Evolutionary conservation across 2,797 vertebrate species (phyloP).

Genomic region (Diplodus sargus): DNA sequence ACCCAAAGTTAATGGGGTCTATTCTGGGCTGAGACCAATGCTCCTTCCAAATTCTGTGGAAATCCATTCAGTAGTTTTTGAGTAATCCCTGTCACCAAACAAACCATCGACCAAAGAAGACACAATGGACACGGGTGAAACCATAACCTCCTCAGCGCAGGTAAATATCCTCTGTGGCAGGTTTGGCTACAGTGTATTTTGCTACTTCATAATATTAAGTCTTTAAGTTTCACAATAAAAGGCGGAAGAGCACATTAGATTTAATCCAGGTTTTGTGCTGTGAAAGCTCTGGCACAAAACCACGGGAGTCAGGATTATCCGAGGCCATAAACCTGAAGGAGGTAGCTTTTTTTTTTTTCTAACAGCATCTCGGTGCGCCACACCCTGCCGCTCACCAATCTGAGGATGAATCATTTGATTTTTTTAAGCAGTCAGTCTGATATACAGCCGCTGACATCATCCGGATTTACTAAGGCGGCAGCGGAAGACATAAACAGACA

Average conservation of each 20-base stretch:
- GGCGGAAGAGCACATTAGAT: slow-evolving; percentile 54
- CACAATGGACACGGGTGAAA: no score
- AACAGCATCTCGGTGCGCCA: slow-evolving; percentile 44
- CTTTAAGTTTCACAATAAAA: slow-evolving; percentile 43
- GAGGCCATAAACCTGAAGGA: slow-evolving; percentile 43
- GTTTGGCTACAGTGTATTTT: slow-evolving; percentile 20
- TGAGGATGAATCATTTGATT: slow-evolving; percentile 59
- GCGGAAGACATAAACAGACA: slow-evolving; percentile 31
- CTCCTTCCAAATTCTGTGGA: no score
- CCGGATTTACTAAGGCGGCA: slow-evolving; percentile 25
- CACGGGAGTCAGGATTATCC: slow-evolving; percentile 57
- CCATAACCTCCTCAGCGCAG: no score
- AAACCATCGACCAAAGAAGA: no score
- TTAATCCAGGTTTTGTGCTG: slow-evolving; percentile 49
- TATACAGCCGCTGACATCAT: slow-evolving; percentile 34
- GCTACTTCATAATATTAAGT: slow-evolving; percentile 29
- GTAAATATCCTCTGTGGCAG: slow-evolving; percentile 24
- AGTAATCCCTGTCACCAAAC: no score
- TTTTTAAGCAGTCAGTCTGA: slow-evolving; percentile 40
- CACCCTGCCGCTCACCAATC: slow-evolving; percentile 51
- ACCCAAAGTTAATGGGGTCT: no score
- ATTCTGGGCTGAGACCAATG: no score
- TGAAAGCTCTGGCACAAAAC: slow-evolving; percentile 45
- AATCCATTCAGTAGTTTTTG: no score
- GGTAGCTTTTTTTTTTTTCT: slow-evolving; percentile 33